Base-by-base conservation (phyloP, 23 tunicate genomes). In the Phallusia fumigata region DNA sequence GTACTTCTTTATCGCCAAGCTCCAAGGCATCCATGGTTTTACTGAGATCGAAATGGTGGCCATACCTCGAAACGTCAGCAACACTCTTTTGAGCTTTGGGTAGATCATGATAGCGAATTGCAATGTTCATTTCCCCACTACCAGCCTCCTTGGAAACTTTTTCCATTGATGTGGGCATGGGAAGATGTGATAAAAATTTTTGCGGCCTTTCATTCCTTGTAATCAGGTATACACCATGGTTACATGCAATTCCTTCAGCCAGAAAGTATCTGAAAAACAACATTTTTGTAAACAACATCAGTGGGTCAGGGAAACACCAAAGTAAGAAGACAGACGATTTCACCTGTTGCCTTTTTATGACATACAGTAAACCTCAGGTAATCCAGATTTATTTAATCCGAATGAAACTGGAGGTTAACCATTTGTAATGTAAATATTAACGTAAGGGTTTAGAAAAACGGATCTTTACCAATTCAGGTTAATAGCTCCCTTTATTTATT, bases 21-120 rank as follows among this genome's bases (percentile, higher is more conserved):
- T 35, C 19, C 16, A 24, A 31, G 28, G 49, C 40, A 49, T 86
- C 85, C 98, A 94, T 94, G 18, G 76, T 76, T 51, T 80, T 52
- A 32, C 86, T 94, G 36, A 94, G 86, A 73, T 94, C 94, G 72
- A 85, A 94, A 83, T 89, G 83, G 72, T 94, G 98, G n/a, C 94
- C 94, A 79, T 84, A 87, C 51, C 83, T 89, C 18, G 90, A 81
- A 13, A 35, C 69, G 26, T 82, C 78, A 6, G 86, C 77, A 24
- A 85, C 30, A 35, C 94, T 53, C 26, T 84, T 79, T 74, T 83
- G 47, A 28, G 80, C 53, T 35, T 83, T 76, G n/a, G 94, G 90
- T 52, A 80, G 32, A 40, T 78, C 58, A 28, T 89, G 81, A 65
- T 94, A 94, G 64, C 92, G 86, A 75, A 92, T 89, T 13, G 98